Base-by-base conservation (phyloP, 2,888 invertebrate genomes). In the Dyspetes luteomarginatus region DNA sequence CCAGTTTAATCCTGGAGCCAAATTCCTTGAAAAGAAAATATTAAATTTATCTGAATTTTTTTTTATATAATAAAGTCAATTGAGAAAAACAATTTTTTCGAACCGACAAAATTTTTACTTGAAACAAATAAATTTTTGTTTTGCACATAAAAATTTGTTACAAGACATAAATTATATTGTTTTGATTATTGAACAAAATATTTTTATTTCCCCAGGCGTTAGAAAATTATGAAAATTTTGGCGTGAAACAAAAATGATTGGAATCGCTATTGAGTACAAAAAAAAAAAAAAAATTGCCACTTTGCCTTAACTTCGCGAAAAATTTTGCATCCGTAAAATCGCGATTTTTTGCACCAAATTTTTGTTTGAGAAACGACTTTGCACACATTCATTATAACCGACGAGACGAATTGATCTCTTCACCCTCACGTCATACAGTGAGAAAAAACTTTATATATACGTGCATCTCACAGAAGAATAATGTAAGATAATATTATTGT, bases 1-100 rank as follows among this genome's bases (percentile, higher is more conserved):
- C 28, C 56, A 45, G 55, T 45, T 58, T 30, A 67, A n/a, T 30
- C 74, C 65, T 74, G 65, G 45, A 36, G 17, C n/a, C n/a, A 36
- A 22, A 17, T 22, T 9, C 50, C 22, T 22, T 15, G 19, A 15
- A 60, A 58, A n/a, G 22, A 52, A 45, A 52, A 43, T 17, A 50
- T 36, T 28, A 24, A 15, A 36, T 28, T 50, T 62, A 58, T 30
- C 41, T 17, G 36, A 52, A 72, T 62, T 45, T 26, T 26, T 58
- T 26, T n/a, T 7, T n/a, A 43, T 30, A 15, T 28, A 52, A 50
- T 50, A 62, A 50, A 58, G 30, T 15, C 28, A 58, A 26, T 15
- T 15, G 4, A 19, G 9, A 58, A 58, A 58, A 22, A 19, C 17
- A 30, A 28, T 58, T 4, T 17, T 17, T 58, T 12, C 30, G 12